phyloP scores from a whole-genome alignment of 92 coral and sea anemone species.

The Siderastrea siderea region DNA sequence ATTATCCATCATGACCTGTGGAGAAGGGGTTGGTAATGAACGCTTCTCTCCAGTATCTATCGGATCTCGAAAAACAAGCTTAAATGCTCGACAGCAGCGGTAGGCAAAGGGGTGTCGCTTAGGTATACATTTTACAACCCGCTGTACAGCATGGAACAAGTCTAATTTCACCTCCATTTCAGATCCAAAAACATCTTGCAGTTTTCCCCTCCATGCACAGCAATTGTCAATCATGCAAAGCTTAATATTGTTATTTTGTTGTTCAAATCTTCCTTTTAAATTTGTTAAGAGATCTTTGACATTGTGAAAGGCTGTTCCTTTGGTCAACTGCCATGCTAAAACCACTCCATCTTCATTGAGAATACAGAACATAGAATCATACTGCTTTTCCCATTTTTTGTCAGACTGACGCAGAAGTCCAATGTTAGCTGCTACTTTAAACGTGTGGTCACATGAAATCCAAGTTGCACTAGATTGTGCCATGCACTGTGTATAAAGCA shows the following conservation, averaged over 20 bases:
- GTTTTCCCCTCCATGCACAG: conserved; percentile 59
- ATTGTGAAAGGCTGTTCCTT: conserved; percentile 55
- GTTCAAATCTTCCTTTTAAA: conserved; percentile 39
- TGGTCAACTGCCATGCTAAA: conserved; percentile 54
- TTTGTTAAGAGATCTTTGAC: conserved; percentile 39
- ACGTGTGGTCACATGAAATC: conserved; percentile 55
- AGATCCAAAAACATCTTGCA: conserved; percentile 49
- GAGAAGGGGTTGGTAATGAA: conserved; percentile 49
- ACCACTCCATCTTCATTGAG: conserved; percentile 70
- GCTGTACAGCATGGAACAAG: conserved; percentile 59
- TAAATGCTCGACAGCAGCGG: conserved; percentile 48
- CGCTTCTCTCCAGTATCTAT: conserved; percentile 46
- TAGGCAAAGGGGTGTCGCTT: conserved; percentile 46
- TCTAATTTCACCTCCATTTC: conserved; percentile 52
- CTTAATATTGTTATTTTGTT: conserved; percentile 35
- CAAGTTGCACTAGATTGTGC: conserved; percentile 44
- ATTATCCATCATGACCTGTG: conserved; percentile 44
- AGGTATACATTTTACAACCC: conserved; percentile 43
- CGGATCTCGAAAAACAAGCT: conserved; percentile 46
- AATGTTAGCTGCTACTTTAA: conserved; percentile 46
- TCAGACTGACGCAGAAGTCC: conserved; percentile 47
- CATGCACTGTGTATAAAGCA: conserved; percentile 60
- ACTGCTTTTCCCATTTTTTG: conserved; percentile 36
- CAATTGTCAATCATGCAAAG: conserved; percentile 53
- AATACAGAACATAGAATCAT: conserved; percentile 53